Conservation (phyloP, 2,888 invertebrate species). For the Helobdella robusta region DNA sequence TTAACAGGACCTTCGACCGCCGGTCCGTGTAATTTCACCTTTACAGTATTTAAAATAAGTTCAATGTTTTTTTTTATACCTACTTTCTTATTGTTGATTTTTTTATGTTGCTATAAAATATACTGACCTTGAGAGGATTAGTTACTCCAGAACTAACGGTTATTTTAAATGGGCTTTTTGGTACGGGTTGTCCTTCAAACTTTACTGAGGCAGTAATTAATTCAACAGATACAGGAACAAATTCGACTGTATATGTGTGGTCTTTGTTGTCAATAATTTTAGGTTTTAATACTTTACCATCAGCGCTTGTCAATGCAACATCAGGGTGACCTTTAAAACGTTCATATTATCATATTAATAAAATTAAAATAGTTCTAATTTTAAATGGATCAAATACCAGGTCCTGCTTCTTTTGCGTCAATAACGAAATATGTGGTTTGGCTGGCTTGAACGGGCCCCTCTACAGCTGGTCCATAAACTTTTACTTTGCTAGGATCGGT, state of each 20-base stretch:
- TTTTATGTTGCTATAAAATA: no score
- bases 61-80: no score
- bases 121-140: constrained; percentile 47
- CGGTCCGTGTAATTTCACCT: constrained; percentile 28
- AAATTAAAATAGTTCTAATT: neutral
- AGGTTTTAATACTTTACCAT: constrained; percentile 67
- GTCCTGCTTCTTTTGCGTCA: constrained; percentile 73
- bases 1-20: constrained; percentile 24
- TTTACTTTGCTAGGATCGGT: constrained; percentile 5
- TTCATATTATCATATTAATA: no score
- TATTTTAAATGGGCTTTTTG: constrained; percentile 71
- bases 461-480: constrained; percentile 60
- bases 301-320: constrained; percentile 59
- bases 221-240: constrained; percentile 59
- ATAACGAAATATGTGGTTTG: constrained; percentile 71
- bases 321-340: constrained; percentile 67
- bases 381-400: constrained; percentile 52
- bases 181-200: constrained; percentile 71
- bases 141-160: neutral
- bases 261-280: constrained; percentile 67
- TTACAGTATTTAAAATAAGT: no score
- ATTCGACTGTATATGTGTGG: constrained; percentile 65
- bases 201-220: constrained; percentile 68
- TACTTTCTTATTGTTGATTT: no score
- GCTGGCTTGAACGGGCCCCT: constrained; percentile 67